Evolutionary conservation across 2,113 vertebrate genomes (phyloP), one percentile per base, ranked within the genome.

Genomic region (Eira barbara): DNA sequence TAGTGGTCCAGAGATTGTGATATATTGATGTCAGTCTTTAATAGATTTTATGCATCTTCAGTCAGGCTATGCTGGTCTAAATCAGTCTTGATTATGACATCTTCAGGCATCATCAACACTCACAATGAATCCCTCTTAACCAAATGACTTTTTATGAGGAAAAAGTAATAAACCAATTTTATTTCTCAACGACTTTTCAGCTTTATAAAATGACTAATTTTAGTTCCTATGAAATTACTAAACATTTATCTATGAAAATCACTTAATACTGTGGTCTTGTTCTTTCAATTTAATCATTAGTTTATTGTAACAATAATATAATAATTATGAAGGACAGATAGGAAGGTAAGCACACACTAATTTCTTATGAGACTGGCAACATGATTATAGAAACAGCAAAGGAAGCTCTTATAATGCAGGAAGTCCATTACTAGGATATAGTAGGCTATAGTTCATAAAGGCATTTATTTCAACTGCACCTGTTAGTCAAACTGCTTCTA

Each of bases 41-140:
- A 94, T 87, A 82, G 83, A 12, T 91, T 95, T 97, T 92, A 90
- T 49, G 88, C 23, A 86, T 92, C 52, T 79, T 95, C 55, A 94
- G 79, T 84, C 55, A 91, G 61, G 49, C 39, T 29, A 4, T 91
- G 42, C 67, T 81, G 55, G 47, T 76, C 57, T 97, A 87, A 94
- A 97, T 98, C 80, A 94, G 95, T 98, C 86, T 88, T 95, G 95
- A 98, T 91, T 84, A 61, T 92, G 67, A 97, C 21, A 89, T 94
- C 31, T 86, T 96, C 71, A 86, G 84, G 31, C 65, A 59, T 91
- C 52, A 91, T 94, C 81, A 78, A 97, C 76, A 93, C 20, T 42
- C 49, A 87, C 42, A 84, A 59, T 90, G 86, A 96, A 96, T 94
- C 47, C 39, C 61, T 95, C 34, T 95, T 95, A 96, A 52, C 79